Evolutionary conservation across 2,888 invertebrate species (phyloP).

Genomic region (Sepiola atlantica): DNA sequence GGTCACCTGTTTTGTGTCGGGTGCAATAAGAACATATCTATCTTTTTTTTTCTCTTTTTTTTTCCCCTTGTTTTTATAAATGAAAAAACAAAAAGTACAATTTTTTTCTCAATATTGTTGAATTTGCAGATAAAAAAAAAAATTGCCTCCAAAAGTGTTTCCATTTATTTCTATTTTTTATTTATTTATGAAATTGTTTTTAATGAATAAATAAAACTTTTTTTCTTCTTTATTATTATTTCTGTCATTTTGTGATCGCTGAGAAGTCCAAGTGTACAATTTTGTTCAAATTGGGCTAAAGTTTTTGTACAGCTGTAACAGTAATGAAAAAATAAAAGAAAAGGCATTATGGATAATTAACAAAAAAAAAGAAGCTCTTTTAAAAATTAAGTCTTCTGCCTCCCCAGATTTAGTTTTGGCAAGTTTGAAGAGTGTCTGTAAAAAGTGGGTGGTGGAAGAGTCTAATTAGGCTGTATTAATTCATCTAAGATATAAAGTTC

Average conservation of each 20-base stretch:
- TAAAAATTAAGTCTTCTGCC: no score
- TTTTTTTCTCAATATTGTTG: background rate
- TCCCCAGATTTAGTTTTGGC: no score
- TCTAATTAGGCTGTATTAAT: no score
- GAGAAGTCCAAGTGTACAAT: background rate
- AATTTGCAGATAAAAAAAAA: background rate
- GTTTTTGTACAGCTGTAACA: background rate
- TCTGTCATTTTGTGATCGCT: slow-evolving; percentile 13
- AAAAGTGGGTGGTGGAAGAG: no score
- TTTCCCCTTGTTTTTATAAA: no score
- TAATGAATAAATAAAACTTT: background rate
- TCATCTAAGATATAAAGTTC: no score
- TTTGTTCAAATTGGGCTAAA: background rate
- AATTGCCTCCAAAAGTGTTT: background rate
- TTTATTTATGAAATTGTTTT: background rate
- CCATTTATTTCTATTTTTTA: background rate
- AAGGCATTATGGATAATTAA: background rate
- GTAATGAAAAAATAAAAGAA: background rate
- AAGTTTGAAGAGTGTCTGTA: no score
- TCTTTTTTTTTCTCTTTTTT: no score
- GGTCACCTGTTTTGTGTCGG: no score
- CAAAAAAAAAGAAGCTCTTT: background rate
- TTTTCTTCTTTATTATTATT: background rate
- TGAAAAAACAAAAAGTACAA: no score
- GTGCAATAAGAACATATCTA: no score